Evolutionary conservation across 2,888 invertebrate species (phyloP), one percentile per base, ranked within the genome.

Genomic region (Drosophila borborema): DNA sequence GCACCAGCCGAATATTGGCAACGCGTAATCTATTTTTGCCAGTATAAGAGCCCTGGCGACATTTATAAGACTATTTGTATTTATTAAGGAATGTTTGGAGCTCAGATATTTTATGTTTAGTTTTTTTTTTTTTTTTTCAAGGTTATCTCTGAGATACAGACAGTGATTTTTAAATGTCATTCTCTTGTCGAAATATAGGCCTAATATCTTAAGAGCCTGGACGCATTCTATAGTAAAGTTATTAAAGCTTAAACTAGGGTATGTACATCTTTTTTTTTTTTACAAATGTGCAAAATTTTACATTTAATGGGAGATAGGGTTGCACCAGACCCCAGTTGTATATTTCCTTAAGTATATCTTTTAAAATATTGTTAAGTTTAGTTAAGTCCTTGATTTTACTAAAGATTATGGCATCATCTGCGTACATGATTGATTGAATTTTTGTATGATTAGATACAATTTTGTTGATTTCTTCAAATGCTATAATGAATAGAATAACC

Each of bases 401-500:
- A 16, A 49, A 49, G n/a, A 31, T 49, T 16, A 10, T 49, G 10
- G 31, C 40, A 20, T 56, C 53, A 18, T 65, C 53, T 38, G 53
- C 64, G 43, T 59, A 59, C n/a, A 59, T 51, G 8, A 38, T 31
- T n/a, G 51, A 7, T 16, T 59, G 23, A 6, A 64, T 31, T 16
- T 49, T 28, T 43, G 63, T 63, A 49, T 62, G 48, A 7, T 43
- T 55, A 46, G 23, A 34, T 51, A 62, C 46, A 48, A 55, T 67
- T n/a, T 61, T 41, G 20, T 72, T 58, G 31, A 46, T 51, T 55
- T 59, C 16, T 64, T 69, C 59, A 48, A 71, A 62, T 18, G 62
- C 67, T 28, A 62, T 62, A 31, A 55, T 70, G 41, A 71, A 62
- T 43, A 67, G 10, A 3, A 67, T 61, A 12, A 70, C 62, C 10